phyloP scores from a whole-genome alignment of 1,140 invertebrate species.

The Nixonia krombeini region DNA sequence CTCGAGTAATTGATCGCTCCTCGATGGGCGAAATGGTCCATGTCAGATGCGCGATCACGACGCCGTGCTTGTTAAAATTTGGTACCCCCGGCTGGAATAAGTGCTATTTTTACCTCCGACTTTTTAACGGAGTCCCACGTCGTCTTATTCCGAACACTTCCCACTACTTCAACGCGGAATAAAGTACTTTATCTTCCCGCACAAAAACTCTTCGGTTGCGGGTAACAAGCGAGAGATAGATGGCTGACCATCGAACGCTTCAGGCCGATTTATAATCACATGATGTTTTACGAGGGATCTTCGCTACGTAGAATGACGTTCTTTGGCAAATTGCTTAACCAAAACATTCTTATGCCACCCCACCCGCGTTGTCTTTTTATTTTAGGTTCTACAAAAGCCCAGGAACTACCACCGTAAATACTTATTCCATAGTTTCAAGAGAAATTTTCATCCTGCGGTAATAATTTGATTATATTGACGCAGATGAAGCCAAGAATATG shows the following conservation, averaged over 20 bases:
- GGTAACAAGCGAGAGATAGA: neutral
- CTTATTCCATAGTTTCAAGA: too few relatives aligned
- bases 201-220: neutral
- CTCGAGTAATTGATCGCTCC: too few relatives aligned
- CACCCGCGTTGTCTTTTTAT: too few relatives aligned
- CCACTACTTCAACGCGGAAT: constrained; percentile 9
- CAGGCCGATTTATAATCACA: constrained; percentile 11
- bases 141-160: neutral
- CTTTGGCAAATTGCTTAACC: neutral
- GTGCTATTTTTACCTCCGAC: constrained; percentile 10
- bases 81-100: constrained; percentile 1
- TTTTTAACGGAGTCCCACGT: neutral
- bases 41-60: constrained; percentile 6
- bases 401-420: too few relatives aligned
- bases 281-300: constrained; percentile 12
- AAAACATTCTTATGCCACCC: neutral
- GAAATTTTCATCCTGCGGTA: too few relatives aligned
- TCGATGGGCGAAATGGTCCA: too few relatives aligned
- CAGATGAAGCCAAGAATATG: too few relatives aligned
- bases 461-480: too few relatives aligned
- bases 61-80: constrained; percentile 12
- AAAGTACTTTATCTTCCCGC: constrained; percentile 13
- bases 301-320: neutral
- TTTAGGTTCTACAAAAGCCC: too few relatives aligned
- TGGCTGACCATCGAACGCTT: neutral